Evolutionary conservation across 2,888 invertebrate genomes (phyloP).

Genomic region (Acleris laterana): DNA sequence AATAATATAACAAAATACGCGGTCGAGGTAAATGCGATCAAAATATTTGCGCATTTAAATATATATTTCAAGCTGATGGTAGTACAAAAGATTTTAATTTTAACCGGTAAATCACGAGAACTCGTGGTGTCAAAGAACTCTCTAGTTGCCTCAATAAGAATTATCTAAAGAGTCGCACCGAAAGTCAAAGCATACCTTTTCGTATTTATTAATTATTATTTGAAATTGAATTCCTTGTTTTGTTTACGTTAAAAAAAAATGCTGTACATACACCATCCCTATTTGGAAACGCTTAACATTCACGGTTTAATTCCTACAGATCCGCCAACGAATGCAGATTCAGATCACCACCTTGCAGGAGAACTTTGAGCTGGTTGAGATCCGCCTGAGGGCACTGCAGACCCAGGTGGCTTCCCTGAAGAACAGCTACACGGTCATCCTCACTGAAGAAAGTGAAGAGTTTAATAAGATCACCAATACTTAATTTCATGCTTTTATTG

Average conservation of each 20-base stretch:
- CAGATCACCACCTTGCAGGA: constrained; percentile 87
- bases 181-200: too few species aligned
- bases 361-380: constrained; percentile 87
- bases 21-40: too few species aligned
- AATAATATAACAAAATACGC: too few species aligned
- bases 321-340: constrained; percentile 88
- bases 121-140: too few species aligned
- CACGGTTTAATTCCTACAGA: constrained; percentile 59
- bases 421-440: constrained; percentile 60
- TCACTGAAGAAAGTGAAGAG: constrained; percentile 60
- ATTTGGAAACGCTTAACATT: background rate
- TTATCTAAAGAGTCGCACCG: too few species aligned
- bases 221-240: background rate
- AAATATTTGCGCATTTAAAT: too few species aligned
- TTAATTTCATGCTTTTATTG: constrained; percentile 12
- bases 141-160: too few species aligned
- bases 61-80: too few species aligned
- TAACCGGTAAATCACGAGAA: too few species aligned
- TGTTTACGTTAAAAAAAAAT: background rate
- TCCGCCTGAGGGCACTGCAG: constrained; percentile 85
- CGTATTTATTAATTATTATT: too few species aligned
- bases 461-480: constrained; percentile 43
- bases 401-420: constrained; percentile 87
- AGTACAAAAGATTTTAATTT: too few species aligned
- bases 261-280: background rate